A percentile compares a stretch with the other conserved stretches of the same genome.
Evolutionary conservation across 2,888 invertebrate genomes (phyloP).

Genomic region (Plemyria rubiginata): DNA sequence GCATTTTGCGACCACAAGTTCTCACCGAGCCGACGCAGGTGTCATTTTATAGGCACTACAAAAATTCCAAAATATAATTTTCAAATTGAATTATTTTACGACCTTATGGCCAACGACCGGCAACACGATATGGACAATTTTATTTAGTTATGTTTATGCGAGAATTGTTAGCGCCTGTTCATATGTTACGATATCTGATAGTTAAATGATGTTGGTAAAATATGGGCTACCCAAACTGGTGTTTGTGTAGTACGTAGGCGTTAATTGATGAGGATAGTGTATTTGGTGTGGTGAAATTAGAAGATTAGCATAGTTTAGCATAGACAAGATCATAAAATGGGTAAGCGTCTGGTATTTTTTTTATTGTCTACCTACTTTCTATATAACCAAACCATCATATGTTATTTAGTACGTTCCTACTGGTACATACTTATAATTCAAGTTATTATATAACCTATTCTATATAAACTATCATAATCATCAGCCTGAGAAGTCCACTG

Average conservation of each 20-base stretch:
- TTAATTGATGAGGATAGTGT: conserved; percentile 13
- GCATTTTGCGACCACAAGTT: conserved; percentile 32
- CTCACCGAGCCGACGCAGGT: conserved; percentile 34
- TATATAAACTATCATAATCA: no score
- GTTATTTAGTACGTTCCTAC: no score
- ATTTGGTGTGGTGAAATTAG: conserved; percentile 15
- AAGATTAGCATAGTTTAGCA: conserved; percentile 15
- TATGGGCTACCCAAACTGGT: conserved; percentile 4
- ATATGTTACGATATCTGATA: conserved; percentile 46
- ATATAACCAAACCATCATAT: no score
- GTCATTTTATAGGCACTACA: conserved; percentile 38
- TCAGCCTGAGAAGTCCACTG: no score
- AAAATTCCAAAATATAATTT: conserved; percentile 49
- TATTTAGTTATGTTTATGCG: conserved; percentile 63
- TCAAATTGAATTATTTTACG: conserved; percentile 75
- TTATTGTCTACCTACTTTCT: no score
- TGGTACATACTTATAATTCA: no score
- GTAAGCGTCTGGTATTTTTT: background rate
- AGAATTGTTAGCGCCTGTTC: conserved; percentile 51
- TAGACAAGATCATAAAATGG: conserved; percentile 5
- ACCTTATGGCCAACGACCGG: conserved; percentile 43
- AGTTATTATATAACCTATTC: no score
- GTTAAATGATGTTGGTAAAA: conserved; percentile 16
- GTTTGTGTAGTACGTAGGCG: conserved; percentile 17
- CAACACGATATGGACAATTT: conserved; percentile 57